Evolutionary conservation across 2,113 vertebrate genomes (phyloP).

Genomic region (Corythaixoides concolor): DNA sequence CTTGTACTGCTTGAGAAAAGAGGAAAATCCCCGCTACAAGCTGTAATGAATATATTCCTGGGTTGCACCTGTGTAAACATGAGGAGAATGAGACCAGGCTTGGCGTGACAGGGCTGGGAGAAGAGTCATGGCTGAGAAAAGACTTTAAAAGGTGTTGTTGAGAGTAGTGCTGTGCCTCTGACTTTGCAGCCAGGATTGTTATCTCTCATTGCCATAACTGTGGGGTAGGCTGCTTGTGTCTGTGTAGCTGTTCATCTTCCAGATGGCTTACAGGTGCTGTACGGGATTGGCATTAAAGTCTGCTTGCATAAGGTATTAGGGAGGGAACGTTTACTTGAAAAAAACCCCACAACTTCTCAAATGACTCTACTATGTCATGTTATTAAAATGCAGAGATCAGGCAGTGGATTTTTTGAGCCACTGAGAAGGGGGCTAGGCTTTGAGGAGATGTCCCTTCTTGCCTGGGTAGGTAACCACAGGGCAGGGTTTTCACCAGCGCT

Average conservation of each 20-base stretch:
- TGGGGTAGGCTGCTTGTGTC: not conserved
- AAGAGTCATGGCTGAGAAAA: not conserved
- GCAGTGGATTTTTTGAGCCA: not conserved
- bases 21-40: not conserved
- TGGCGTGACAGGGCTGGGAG: not conserved
- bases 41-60: not conserved
- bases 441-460: not conserved
- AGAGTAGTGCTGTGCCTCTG: not conserved
- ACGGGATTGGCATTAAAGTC: not conserved
- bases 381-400: not conserved
- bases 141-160: not conserved
- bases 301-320: not conserved
- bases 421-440: not conserved
- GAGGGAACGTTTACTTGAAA: not conserved
- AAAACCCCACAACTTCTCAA: not conserved
- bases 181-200: not conserved
- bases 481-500: not conserved
- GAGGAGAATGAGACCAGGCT: not conserved
- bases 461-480: not conserved
- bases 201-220: not conserved
- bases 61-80: not conserved
- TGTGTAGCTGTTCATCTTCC: not conserved
- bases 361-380: not conserved
- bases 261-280: not conserved
- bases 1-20: not conserved